Evolutionary conservation across 1,140 invertebrate species (phyloP).

Genomic region (Zaprionus capensis): DNA sequence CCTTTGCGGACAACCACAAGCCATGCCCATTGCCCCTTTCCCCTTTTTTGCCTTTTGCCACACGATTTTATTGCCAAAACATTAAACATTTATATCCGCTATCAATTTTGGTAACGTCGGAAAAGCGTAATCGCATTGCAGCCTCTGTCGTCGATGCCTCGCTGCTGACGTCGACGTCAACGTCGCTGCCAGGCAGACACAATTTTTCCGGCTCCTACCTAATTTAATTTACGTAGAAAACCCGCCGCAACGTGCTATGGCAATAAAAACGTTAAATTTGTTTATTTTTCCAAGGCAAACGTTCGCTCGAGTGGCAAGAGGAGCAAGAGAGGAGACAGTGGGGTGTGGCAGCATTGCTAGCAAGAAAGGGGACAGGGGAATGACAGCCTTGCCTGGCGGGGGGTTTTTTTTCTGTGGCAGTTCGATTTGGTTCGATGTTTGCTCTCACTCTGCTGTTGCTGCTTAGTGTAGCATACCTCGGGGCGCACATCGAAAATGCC

Average conservation of each 20-base stretch:
- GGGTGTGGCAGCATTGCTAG: too few species aligned
- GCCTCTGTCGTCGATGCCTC: slow-evolving; percentile 16
- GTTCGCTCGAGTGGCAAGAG: not conserved
- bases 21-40: not conserved
- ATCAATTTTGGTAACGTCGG: slow-evolving; percentile 76
- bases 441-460: slow-evolving; percentile 27
- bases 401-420: not conserved
- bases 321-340: not conserved
- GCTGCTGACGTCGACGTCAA: not conserved
- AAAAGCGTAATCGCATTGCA: slow-evolving; percentile 72
- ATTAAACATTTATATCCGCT: slow-evolving; percentile 83
- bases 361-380: not conserved
- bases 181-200: slow-evolving; percentile 26
- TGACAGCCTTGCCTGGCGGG: too few species aligned
- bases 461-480: slow-evolving; percentile 66
- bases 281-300: slow-evolving; percentile 70
- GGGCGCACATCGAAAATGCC: slow-evolving; percentile 54
- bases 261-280: slow-evolving; percentile 83
- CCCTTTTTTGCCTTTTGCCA: slow-evolving; percentile 50
- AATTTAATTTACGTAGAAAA: slow-evolving; percentile 80
- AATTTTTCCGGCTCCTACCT: slow-evolving; percentile 75
- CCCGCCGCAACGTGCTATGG: slow-evolving; percentile 68
- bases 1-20: not conserved
- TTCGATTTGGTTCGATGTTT: slow-evolving; percentile 59
- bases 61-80: slow-evolving; percentile 79